Evolutionary conservation across 2,113 vertebrate species (phyloP).

Genomic region (Halichoeres trimaculatus): DNA sequence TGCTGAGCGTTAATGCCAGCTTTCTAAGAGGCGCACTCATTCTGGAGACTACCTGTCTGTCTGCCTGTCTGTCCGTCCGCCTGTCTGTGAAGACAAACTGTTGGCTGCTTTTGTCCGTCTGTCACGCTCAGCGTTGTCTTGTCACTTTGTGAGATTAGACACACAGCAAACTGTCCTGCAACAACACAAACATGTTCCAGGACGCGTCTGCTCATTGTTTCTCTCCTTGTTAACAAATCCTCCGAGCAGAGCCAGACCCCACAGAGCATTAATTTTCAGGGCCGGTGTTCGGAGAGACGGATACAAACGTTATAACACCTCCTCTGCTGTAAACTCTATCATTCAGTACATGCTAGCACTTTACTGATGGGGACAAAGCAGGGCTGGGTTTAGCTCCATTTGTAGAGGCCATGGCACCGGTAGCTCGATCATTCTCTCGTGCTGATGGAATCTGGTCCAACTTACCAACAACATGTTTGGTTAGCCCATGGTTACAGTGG

Average conservation of each 20-base stretch:
- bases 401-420: too few species aligned
- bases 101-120: constrained; percentile 32
- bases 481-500: too few species aligned
- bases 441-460: too few species aligned
- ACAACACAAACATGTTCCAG: neutral
- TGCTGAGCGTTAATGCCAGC: constrained; percentile 52
- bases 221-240: neutral
- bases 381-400: too few species aligned
- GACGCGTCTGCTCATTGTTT: neutral
- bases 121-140: constrained; percentile 9
- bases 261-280: too few species aligned
- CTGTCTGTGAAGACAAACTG: constrained; percentile 7
- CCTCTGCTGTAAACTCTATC: too few species aligned
- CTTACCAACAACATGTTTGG: too few species aligned
- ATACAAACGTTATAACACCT: too few species aligned
- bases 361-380: too few species aligned
- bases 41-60: constrained; percentile 15
- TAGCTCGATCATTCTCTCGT: too few species aligned
- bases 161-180: constrained; percentile 7
- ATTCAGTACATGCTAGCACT: too few species aligned
- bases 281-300: too few species aligned
- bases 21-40: constrained; percentile 12
- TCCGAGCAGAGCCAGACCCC: neutral
- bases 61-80: constrained; percentile 41
- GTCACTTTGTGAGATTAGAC: constrained; percentile 13